These are phyloP conservation scores for Crocallis elinguaria DNA, from an alignment of 2,888 invertebrate genomes.

Conservation along the genomic window DNA sequence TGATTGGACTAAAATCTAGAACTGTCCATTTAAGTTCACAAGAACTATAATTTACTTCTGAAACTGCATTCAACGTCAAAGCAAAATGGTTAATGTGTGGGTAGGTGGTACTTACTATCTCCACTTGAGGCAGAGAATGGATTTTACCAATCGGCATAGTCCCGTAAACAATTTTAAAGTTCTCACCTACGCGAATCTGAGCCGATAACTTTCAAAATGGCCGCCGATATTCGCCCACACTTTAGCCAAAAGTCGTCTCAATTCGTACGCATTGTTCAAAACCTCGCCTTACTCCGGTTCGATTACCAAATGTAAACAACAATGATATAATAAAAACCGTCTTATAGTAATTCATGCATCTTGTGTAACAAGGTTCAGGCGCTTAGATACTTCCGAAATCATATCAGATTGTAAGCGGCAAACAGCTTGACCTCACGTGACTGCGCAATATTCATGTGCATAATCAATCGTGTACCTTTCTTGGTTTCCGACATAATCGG, in stretches of 20 bases:
- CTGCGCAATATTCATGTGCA: no score
- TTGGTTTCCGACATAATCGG: no score
- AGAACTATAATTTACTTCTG: not conserved
- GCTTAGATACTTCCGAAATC: not conserved
- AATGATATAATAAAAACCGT: not conserved
- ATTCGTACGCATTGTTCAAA: constrained; percentile 47
- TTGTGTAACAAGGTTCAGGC: no score
- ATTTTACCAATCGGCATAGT: constrained; percentile 34
- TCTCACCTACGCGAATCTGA: constrained; percentile 69
- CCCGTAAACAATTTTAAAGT: constrained; percentile 54
- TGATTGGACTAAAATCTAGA: no score
- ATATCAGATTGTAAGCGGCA: not conserved
- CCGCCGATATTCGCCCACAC: constrained; percentile 73
- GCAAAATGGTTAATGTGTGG: not conserved
- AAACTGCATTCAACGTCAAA: not conserved
- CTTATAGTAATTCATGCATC: no score
- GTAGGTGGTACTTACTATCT: not conserved
- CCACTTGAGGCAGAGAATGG: constrained; percentile 22
- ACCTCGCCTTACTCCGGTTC: constrained; percentile 42
- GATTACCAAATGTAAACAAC: constrained; percentile 28
- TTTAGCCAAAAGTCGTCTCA: constrained; percentile 53
- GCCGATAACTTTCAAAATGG: constrained; percentile 71
- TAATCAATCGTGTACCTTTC: no score
- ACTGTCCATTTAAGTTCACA: no score
- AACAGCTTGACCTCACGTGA: no score